Conservation (phyloP, 2,113 vertebrate genomes). For the Lipotes vexillifer region DNA sequence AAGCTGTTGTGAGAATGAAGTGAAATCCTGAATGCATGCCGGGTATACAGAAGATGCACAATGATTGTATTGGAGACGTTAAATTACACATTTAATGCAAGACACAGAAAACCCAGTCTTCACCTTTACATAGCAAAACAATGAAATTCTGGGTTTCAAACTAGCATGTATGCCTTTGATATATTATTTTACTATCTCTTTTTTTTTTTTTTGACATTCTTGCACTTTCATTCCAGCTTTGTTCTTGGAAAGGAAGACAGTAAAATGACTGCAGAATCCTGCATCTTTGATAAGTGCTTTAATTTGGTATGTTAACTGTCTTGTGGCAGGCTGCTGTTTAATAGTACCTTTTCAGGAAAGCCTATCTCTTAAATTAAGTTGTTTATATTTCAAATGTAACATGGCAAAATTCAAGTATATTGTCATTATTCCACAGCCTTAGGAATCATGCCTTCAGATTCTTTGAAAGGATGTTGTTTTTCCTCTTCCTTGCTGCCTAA, state of each 20-base stretch:
- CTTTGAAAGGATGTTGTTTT: background rate
- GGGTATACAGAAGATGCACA: background rate
- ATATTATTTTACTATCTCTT: background rate
- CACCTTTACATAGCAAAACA: background rate
- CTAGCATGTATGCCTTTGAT: background rate
- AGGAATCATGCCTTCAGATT: background rate
- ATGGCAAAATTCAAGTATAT: conserved; percentile 59
- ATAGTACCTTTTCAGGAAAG: conserved; percentile 66
- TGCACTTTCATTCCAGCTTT: background rate
- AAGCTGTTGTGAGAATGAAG: background rate
- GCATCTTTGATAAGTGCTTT: conserved; percentile 41
- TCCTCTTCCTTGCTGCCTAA: background rate
- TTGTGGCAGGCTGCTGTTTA: conserved; percentile 61
- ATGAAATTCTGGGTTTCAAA: background rate
- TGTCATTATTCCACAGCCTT: conserved; percentile 43
- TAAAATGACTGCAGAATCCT: conserved; percentile 37
- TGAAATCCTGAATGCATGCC: background rate
- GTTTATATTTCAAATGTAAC: conserved; percentile 67
- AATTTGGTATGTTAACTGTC: conserved; percentile 62
- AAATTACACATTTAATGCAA: background rate
- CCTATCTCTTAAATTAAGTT: conserved; percentile 68
- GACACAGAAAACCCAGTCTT: background rate
- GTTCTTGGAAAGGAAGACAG: background rate
- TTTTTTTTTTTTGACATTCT: background rate
- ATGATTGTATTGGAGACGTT: background rate